Evolutionary conservation across 92 coral and sea anemone species (phyloP).

Genomic region (Pocillopora meandrina): DNA sequence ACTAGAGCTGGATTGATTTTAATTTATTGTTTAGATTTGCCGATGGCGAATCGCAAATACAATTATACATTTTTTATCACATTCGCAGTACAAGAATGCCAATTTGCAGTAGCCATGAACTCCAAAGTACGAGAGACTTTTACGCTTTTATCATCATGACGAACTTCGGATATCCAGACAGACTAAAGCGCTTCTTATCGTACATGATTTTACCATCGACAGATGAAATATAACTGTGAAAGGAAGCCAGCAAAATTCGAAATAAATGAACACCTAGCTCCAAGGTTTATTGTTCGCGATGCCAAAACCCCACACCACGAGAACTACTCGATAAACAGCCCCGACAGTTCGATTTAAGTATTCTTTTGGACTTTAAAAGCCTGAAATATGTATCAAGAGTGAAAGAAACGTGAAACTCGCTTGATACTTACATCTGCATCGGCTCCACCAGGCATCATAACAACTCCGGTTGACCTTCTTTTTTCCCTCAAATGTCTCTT

Average conservation of each 20-base stretch:
- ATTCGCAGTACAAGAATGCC: constrained; percentile 13
- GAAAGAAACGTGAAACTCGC: background rate
- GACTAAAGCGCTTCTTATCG: background rate
- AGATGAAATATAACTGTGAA: constrained; percentile 13
- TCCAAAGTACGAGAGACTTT: too few relatives aligned
- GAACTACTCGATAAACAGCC: constrained; percentile 26
- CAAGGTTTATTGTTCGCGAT: constrained; percentile 49
- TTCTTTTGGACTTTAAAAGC: constrained; percentile 6
- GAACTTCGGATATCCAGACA: constrained; percentile 1
- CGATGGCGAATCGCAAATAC: constrained; percentile 37
- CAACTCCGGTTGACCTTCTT: constrained; percentile 99
- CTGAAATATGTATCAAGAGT: background rate
- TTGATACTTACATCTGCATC: constrained; percentile 70
- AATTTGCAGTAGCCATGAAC: constrained; percentile 15
- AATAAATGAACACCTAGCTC: background rate
- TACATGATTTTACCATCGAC: constrained; percentile 9
- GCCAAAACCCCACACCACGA: constrained; percentile 49
- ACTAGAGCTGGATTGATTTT: constrained; percentile 47
- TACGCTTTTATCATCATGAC: background rate
- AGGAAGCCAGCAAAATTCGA: constrained; percentile 20
- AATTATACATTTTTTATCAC: constrained; percentile 15
- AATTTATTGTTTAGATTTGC: constrained; percentile 44
- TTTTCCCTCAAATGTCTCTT: constrained; percentile 95
- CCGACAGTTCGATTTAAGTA: constrained; percentile 8
- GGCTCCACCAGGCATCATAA: constrained; percentile 88